phyloP scores from a whole-genome alignment of 2,113 vertebrate species.

The Corynorhinus townsendii region DNA sequence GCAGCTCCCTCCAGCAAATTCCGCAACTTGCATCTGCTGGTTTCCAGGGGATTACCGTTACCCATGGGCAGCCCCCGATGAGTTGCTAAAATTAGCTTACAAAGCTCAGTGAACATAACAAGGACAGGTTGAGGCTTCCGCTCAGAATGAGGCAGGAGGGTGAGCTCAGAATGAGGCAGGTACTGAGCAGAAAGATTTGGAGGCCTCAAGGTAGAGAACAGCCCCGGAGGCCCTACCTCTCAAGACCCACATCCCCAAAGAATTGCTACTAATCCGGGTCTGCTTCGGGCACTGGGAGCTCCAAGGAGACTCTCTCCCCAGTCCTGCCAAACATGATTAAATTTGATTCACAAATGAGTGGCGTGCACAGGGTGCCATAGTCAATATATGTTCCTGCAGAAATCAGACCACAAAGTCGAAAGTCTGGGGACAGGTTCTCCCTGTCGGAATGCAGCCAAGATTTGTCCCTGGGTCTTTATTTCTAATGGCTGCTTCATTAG shows the following conservation, averaged over 20 bases:
- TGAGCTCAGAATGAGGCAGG: background rate
- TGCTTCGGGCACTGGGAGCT: background rate
- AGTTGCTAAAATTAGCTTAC: slow-evolving; percentile 23
- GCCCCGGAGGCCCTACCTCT: background rate
- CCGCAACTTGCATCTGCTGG: background rate
- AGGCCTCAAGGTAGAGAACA: background rate
- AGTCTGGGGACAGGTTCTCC: background rate
- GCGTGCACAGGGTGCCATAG: background rate
- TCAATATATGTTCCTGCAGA: background rate
- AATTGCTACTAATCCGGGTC: background rate
- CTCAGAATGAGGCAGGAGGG: background rate
- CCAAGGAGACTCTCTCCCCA: background rate
- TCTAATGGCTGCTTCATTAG: slow-evolving; percentile 73
- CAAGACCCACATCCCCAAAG: background rate
- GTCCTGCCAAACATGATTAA: background rate
- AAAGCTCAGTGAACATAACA: background rate
- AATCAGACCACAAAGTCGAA: background rate
- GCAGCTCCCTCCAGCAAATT: background rate
- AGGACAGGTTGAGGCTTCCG: background rate
- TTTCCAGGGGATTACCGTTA: background rate
- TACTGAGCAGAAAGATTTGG: background rate
- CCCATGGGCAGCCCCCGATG: background rate
- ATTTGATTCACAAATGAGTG: background rate
- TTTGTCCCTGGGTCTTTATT: slow-evolving; percentile 50
- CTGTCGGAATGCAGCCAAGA: background rate